Evolutionary conservation across 2,888 invertebrate genomes (phyloP).

Genomic region (Ariolimax columbianus): DNA sequence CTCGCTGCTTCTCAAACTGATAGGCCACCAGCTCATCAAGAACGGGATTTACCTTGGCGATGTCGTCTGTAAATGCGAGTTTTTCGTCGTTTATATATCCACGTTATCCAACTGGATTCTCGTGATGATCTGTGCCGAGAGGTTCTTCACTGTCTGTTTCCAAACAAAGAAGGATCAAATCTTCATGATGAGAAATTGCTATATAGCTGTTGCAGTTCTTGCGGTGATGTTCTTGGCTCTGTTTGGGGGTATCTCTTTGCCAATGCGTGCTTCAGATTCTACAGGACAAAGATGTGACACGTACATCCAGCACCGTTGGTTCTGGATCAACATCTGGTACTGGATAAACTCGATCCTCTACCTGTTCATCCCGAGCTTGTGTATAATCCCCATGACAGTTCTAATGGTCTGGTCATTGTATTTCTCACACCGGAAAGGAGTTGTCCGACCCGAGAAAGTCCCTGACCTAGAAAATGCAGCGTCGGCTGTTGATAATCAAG

Average conservation of each 20-base stretch:
- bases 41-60: constrained; percentile 47
- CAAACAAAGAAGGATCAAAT: background rate
- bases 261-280: background rate
- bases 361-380: constrained; percentile 52
- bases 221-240: background rate
- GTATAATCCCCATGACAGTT: constrained; percentile 51
- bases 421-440: constrained; percentile 27
- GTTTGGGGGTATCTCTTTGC: background rate
- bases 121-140: constrained; percentile 54
- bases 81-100: constrained; percentile 37
- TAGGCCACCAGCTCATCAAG: constrained; percentile 51
- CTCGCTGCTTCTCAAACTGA: constrained; percentile 51
- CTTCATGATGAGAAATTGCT: constrained; percentile 12
- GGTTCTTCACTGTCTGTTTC: constrained; percentile 54
- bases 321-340: constrained; percentile 48
- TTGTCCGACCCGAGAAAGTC: background rate
- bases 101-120: constrained; percentile 57
- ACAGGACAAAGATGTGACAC: background rate
- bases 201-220: background rate
- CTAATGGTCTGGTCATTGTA: constrained; percentile 48
- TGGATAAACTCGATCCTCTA: constrained; percentile 53
- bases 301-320: background rate
- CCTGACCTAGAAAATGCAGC: background rate
- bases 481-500: no score
- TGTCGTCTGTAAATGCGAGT: constrained; percentile 51